phyloP scores from a whole-genome alignment of 1,140 invertebrate species.

The Philotrypesis tridentata region DNA sequence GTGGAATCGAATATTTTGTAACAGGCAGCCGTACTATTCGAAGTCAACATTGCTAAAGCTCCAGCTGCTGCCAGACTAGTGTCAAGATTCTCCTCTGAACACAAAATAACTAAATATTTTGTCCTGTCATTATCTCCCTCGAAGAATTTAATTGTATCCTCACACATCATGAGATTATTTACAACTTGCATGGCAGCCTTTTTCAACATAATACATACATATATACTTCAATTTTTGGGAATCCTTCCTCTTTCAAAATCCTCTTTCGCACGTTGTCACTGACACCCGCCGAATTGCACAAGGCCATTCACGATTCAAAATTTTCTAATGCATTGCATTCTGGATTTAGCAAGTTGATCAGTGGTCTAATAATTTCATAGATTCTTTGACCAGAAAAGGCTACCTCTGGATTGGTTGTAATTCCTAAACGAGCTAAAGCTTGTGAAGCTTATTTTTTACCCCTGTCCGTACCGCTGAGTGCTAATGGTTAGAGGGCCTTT shows the following conservation, averaged over 20 bases:
- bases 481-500: conserved; percentile 86
- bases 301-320: conserved; percentile 95
- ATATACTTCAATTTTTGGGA: conserved; percentile 91
- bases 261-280: conserved; percentile 86
- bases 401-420: conserved; percentile 97
- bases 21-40: conserved; percentile 83
- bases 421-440: conserved; percentile 94
- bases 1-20: conserved; percentile 85
- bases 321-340: conserved; percentile 96
- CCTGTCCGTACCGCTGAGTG: conserved; percentile 88
- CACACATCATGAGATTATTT: conserved; percentile 90
- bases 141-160: conserved; percentile 85
- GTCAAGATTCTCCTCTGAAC: conserved; percentile 89
- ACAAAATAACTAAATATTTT: conserved; percentile 89
- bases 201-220: conserved; percentile 90
- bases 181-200: conserved; percentile 92
- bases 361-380: conserved; percentile 92
- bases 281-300: conserved; percentile 95
- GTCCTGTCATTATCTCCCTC: conserved; percentile 93
- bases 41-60: conserved; percentile 90
- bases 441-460: conserved; percentile 95
- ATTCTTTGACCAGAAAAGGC: conserved; percentile 95
- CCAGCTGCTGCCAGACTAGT: conserved; percentile 91
- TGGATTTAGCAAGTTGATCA: conserved; percentile 88
- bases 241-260: conserved; percentile 92